Evolutionary conservation across 1,140 invertebrate genomes (phyloP).

Genomic region (Orussus abietinus): DNA sequence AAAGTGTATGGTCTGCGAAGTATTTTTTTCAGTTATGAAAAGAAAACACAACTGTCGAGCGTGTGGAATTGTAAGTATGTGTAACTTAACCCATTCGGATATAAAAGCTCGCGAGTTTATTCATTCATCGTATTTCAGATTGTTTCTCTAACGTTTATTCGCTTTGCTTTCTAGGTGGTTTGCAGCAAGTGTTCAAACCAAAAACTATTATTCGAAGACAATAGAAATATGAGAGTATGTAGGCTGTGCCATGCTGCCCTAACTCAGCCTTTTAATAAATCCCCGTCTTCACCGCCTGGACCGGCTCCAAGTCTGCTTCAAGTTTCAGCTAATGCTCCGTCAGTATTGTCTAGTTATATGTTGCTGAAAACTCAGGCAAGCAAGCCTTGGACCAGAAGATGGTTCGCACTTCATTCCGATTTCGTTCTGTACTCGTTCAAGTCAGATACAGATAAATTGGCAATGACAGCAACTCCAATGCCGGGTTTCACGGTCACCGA

Average conservation of each 20-base stretch:
- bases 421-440: conserved; percentile 66
- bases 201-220: conserved; percentile 64
- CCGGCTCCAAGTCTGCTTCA: conserved; percentile 50
- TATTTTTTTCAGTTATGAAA: conserved; percentile 69
- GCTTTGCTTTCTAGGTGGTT: conserved; percentile 56
- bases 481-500: conserved; percentile 57
- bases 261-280: conserved; percentile 43
- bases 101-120: too few species aligned
- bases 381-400: conserved; percentile 58
- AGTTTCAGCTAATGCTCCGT: conserved; percentile 57
- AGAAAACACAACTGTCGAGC: conserved; percentile 72
- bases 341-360: conserved; percentile 60
- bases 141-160: too few species aligned
- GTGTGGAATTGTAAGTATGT: conserved; percentile 67
- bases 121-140: too few species aligned
- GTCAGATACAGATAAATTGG: conserved; percentile 56
- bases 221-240: conserved; percentile 54
- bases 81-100: too few species aligned
- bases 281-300: conserved; percentile 40
- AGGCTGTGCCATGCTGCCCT: conserved; percentile 45
- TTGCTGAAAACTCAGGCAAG: conserved; percentile 57
- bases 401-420: conserved; percentile 61
- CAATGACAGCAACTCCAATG: conserved; percentile 62
- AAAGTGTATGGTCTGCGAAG: conserved; percentile 71
- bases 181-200: conserved; percentile 69